Conservation (phyloP, 2,113 vertebrate species). For the Myotis davidii region DNA sequence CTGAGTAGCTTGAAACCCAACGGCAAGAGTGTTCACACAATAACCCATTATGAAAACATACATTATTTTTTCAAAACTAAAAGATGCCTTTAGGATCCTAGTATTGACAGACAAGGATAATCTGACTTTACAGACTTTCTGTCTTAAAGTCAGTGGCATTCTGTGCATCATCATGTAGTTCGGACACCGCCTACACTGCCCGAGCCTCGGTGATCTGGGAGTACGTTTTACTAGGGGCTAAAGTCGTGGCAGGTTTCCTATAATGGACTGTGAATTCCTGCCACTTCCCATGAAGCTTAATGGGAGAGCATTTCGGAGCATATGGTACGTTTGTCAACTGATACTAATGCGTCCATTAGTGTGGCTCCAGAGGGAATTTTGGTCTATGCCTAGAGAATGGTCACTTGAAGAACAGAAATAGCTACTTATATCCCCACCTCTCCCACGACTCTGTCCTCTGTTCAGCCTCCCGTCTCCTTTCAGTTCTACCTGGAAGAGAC, state of each 20-base stretch:
- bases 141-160: conserved; percentile 13
- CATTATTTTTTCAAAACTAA: conserved; percentile 9
- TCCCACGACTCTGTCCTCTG: not conserved
- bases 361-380: conserved; percentile 59
- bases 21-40: not conserved
- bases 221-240: not conserved
- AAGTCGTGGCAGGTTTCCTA: conserved; percentile 39
- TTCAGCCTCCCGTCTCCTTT: not conserved
- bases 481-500: not conserved
- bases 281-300: conserved; percentile 65
- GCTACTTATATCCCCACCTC: not conserved
- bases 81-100: not conserved
- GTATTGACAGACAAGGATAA: not conserved
- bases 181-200: not conserved
- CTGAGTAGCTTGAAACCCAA: conserved; percentile 34
- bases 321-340: conserved; percentile 68
- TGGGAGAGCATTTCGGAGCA: conserved; percentile 67
- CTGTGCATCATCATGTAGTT: not conserved
- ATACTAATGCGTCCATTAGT: conserved; percentile 79
- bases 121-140: conserved; percentile 29
- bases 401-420: conserved; percentile 61
- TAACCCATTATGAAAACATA: conserved; percentile 17
- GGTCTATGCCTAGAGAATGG: conserved; percentile 38
- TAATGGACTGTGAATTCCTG: conserved; percentile 57
- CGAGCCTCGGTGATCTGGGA: not conserved